These are phyloP conservation scores for Gobius niger DNA, from an alignment of 2,113 vertebrate species.

Conservation along the genomic window DNA sequence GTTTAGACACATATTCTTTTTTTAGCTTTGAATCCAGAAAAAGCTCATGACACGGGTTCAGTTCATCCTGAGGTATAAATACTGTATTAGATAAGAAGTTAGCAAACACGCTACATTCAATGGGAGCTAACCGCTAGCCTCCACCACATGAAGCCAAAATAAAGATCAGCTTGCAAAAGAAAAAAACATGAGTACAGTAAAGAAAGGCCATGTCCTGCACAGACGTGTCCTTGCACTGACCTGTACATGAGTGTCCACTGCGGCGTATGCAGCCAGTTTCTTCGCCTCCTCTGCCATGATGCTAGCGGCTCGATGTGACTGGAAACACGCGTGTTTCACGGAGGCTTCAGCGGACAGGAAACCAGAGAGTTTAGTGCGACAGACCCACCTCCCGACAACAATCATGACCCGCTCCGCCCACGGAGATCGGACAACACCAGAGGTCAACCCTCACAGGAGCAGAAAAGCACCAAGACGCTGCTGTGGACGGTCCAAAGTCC, in stretches of 20 bases:
- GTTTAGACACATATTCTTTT: constrained; percentile 12
- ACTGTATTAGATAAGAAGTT: constrained; percentile 20
- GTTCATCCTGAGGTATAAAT: constrained; percentile 17
- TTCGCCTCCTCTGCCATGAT: constrained; percentile 79
- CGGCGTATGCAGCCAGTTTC: constrained; percentile 73
- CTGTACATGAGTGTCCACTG: constrained; percentile 78
- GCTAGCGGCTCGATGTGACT: background rate
- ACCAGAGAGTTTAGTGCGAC: constrained; percentile 14
- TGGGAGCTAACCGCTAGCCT: constrained; percentile 33
- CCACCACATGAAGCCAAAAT: background rate
- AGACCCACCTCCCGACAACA: constrained; percentile 40
- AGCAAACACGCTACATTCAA: constrained; percentile 9
- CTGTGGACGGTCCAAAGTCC: background rate
- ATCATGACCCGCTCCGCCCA: constrained; percentile 53
- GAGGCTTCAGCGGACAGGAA: background rate
- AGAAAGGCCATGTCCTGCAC: background rate
- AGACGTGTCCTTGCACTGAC: constrained; percentile 26
- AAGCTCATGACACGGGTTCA: background rate
- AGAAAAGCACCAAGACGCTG: background rate
- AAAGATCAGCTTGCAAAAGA: no score
- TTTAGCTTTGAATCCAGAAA: constrained; percentile 7
- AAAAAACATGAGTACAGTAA: no score
- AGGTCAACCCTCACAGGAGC: background rate
- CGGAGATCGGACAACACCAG: background rate
- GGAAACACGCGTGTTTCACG: constrained; percentile 28